Evolutionary conservation across 1,140 invertebrate genomes (phyloP), one percentile per base, ranked within the genome.

Genomic region (Apis dorsata): DNA sequence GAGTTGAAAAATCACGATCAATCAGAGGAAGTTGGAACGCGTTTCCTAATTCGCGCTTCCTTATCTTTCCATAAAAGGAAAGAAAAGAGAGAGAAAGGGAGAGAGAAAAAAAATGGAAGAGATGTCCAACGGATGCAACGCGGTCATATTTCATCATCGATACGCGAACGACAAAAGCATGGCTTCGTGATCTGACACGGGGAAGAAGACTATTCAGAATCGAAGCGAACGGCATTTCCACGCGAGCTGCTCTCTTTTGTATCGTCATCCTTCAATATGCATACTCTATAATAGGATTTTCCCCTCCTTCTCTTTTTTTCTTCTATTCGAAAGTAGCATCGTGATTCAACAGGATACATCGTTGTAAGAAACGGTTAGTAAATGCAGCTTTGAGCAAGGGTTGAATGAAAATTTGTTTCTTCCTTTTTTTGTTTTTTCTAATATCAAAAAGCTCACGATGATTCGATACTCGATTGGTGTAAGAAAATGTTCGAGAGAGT

Each of bases 121-220:
- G 44, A 19, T 44, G 65, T 79, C 55, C 65, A 79, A 13, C 15
- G 70, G 28, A 71, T 28, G 44, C 28, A 44, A 80, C 69, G 59
- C 21, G 28, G 19, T 73, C 69, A 73, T 80, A 73, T 80, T 80
- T 80, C 79, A 80, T 80, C 79, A 65, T 65, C 60, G 79, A 80
- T 73, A 73, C 78, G 53, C 34, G 34, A 79, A 63, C 78, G 78
- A 80, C 69, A 80, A 80, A 73, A 73, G 78, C 49, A 21, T 4
- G 71, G 68, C 69, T 21, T 59, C 44, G 70, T 44, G 78, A 80
- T 80, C 78, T 72, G 79, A 73, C 79, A 73, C 53, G 70, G 8
- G 19, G 60, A 73, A 80, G 79, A 44, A 80, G 59, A 80, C 70
- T 53, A 72, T 80, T 80, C 69, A 73, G 59, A 73, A 73, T 55